Evolutionary conservation across 1,140 invertebrate species (phyloP), one percentile per base, ranked within the genome.

Genomic region (Hetaerina americana): DNA sequence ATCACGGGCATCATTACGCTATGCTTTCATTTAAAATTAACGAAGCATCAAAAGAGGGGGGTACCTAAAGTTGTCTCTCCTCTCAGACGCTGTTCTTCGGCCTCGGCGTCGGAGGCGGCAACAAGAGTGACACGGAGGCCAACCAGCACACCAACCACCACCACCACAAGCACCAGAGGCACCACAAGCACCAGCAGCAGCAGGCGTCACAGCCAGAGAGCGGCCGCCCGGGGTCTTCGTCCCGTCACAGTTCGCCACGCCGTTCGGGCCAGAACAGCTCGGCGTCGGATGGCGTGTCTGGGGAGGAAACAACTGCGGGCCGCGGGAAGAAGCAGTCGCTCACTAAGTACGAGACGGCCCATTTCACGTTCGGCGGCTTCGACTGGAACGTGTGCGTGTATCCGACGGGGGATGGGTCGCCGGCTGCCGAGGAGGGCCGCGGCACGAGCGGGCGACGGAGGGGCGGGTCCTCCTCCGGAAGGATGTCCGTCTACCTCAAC

Each of bases 351-450:
- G 75, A 75, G 28, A 74, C 89, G 0, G 83, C 84, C 10, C 90
- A 89, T 76, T 92, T 92, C 78, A 84, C 86, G 0, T 92, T 91
- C 76, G 89, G 90, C 5, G 89, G 91, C 12, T 94, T 92, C 77
- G 92, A 95, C 75, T 95, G 93, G 93, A 92, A 91, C 74, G 80
- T 94, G 6, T 86, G 88, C 0, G 84, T 92, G 12, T 90, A 87
- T 76, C 90, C 90, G 0, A 83, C 86, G 26, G 88, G 88, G 8
- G 86, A 83, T 72, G 83, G 83, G 70, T 81, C 84, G 5, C 28
- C 77, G 3, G 81, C 83, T 26, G 81, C 82, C 70, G 76, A 79
- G 71, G 49, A 66, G 69, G 26, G n/a, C 26, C 27, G 29, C 5
- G 27, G 31, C 10, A 1, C 26, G 5, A n/a, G 26, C 15, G n/a